These are phyloP conservation scores for Drosophila lacertosa DNA, from an alignment of 1,140 invertebrate species.

Conservation along the genomic window DNA sequence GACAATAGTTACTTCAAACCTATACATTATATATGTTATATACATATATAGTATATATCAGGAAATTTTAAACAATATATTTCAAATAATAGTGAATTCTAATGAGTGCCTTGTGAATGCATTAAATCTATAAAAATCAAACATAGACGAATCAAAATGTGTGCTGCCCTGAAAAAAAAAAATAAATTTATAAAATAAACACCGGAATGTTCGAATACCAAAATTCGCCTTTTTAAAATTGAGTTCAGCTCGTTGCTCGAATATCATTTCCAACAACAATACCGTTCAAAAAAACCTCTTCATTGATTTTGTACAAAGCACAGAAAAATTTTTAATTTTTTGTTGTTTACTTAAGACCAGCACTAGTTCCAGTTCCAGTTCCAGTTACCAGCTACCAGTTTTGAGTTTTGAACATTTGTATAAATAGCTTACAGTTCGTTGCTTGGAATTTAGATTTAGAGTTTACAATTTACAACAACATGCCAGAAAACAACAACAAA, in stretches of 20 bases:
- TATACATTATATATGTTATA: neutral
- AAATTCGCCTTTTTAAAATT: constrained; percentile 28
- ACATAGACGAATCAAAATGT: constrained; percentile 2
- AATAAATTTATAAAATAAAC: no score
- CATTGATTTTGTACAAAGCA: constrained; percentile 49
- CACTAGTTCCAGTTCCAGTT: constrained; percentile 47
- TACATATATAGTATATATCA: neutral
- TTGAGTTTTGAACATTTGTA: constrained; percentile 55
- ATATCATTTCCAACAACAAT: constrained; percentile 36
- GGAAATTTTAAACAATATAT: neutral
- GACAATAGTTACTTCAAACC: neutral
- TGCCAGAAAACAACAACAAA: constrained; percentile 58
- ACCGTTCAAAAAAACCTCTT: constrained; percentile 22
- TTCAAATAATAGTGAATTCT: constrained; percentile 2
- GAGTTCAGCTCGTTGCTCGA: constrained; percentile 31
- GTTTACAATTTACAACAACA: constrained; percentile 62
- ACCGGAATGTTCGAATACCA: constrained; percentile 22
- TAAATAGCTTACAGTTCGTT: constrained; percentile 67
- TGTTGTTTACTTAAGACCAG: constrained; percentile 58
- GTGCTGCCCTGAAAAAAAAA: constrained; percentile 2
- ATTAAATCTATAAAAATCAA: neutral
- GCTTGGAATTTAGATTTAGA: constrained; percentile 72
- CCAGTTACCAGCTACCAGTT: constrained; percentile 40
- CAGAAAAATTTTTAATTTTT: constrained; percentile 33
- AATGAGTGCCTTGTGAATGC: constrained; percentile 4